Percentiles rank a stretch among this genome's conserved stretches.
These are phyloP conservation scores for Atherinomorus stipes DNA, from an alignment of 2,113 vertebrate genomes.

Conservation along the genomic window DNA sequence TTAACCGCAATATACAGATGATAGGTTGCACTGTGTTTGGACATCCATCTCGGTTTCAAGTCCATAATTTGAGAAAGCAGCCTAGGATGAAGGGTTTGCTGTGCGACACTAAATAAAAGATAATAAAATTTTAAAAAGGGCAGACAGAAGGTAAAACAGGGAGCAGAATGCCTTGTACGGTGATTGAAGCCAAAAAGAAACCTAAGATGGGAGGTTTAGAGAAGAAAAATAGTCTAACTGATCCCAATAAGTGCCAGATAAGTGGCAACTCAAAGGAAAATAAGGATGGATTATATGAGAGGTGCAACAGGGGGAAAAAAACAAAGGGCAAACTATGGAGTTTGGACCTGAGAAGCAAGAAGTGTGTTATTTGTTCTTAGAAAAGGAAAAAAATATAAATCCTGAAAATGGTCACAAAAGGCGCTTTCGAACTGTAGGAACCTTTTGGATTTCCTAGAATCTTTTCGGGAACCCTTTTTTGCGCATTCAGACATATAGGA, in stretches of 20 bases:
- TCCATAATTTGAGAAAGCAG: constrained; percentile 53
- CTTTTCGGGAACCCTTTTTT: no score
- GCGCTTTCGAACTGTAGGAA: no score
- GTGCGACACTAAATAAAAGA: constrained; percentile 21
- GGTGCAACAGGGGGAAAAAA: constrained; percentile 3
- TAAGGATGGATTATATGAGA: constrained; percentile 8
- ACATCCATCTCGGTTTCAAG: constrained; percentile 70
- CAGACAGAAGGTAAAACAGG: not conserved
- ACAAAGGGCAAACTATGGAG: not conserved
- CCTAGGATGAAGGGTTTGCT: constrained; percentile 58
- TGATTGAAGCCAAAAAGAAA: constrained; percentile 10
- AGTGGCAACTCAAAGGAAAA: constrained; percentile 16
- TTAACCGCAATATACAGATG: constrained; percentile 73
- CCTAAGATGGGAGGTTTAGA: constrained; percentile 1
- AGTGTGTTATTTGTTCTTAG: not conserved
- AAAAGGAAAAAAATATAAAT: not conserved
- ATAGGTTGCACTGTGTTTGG: constrained; percentile 73
- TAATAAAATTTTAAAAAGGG: constrained; percentile 6
- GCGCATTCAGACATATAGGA: no score
- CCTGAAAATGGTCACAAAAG: no score
- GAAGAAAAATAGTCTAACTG: constrained; percentile 15
- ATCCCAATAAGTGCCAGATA: constrained; percentile 11
- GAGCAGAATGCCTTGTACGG: constrained; percentile 5
- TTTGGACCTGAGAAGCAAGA: not conserved
- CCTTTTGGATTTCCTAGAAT: no score